Conservation (phyloP, 2,797 vertebrate genomes). For the Chelmon rostratus region DNA sequence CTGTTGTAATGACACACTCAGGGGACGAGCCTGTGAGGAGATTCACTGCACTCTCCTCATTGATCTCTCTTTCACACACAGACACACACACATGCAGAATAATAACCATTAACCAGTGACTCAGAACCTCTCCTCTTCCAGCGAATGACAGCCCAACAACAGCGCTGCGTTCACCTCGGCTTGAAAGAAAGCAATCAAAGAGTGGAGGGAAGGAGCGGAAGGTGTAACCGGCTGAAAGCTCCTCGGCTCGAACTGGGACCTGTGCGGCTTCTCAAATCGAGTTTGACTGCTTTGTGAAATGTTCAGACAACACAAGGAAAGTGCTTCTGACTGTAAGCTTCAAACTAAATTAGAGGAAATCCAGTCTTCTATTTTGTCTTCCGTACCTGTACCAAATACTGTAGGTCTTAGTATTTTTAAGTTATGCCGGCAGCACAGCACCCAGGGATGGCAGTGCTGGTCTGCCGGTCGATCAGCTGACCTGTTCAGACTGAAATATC, state of each 20-base stretch:
- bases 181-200: constrained; percentile 12
- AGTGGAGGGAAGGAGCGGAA: not conserved
- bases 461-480: no score
- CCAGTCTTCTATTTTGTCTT: not conserved
- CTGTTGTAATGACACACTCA: constrained; percentile 57
- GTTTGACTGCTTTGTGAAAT: constrained; percentile 12
- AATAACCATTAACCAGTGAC: constrained; percentile 36
- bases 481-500: not conserved
- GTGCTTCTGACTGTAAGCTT: constrained; percentile 6
- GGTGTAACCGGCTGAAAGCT: constrained; percentile 8
- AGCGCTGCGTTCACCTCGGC: not conserved
- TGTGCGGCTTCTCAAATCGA: not conserved
- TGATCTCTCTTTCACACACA: constrained; percentile 37
- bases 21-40: constrained; percentile 59
- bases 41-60: constrained; percentile 37
- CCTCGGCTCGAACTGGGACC: constrained; percentile 2
- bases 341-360: constrained; percentile 18
- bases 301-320: constrained; percentile 8
- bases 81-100: constrained; percentile 34
- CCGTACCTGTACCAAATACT: not conserved
- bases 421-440: no score
- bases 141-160: constrained; percentile 16
- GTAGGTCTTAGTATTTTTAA: not conserved
- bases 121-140: constrained; percentile 9
- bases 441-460: no score